Evolutionary conservation across 2,113 vertebrate species (phyloP).

Genomic region (Microcebus tavaratra): DNA sequence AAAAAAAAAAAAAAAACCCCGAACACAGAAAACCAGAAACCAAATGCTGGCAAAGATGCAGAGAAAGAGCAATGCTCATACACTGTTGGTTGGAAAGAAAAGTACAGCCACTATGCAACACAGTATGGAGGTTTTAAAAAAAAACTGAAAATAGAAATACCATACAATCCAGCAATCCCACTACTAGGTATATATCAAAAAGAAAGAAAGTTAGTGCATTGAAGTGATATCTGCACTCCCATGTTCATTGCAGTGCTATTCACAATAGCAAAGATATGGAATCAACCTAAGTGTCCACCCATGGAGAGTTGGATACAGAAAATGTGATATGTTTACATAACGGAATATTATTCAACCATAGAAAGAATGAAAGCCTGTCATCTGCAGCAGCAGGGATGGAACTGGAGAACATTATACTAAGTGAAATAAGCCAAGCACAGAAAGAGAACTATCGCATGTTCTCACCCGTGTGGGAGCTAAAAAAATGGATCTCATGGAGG

Average conservation of each 20-base stretch:
- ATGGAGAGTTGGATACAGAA: neutral
- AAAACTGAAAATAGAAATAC: neutral
- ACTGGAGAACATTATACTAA: neutral
- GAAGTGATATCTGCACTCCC: neutral
- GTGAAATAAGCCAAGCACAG: neutral
- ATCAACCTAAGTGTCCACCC: too few relatives aligned
- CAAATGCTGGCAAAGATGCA: neutral
- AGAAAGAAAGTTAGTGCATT: neutral
- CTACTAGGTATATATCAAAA: neutral
- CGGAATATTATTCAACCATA: too few relatives aligned
- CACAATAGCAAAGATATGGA: too few relatives aligned
- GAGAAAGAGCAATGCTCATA: neutral
- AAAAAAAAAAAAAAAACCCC: too few relatives aligned
- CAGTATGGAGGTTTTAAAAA: neutral
- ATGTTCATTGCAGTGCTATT: neutral
- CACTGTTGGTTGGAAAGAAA: neutral
- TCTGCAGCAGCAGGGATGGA: neutral
- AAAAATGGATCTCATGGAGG: neutral
- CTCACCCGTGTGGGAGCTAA: neutral
- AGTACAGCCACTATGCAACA: neutral
- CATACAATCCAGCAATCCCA: neutral
- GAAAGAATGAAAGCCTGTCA: neutral
- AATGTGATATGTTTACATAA: neutral
- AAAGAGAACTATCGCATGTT: neutral
- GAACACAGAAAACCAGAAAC: neutral